Conservation (phyloP, 2,113 vertebrate species). For the Chunga burmeisteri region DNA sequence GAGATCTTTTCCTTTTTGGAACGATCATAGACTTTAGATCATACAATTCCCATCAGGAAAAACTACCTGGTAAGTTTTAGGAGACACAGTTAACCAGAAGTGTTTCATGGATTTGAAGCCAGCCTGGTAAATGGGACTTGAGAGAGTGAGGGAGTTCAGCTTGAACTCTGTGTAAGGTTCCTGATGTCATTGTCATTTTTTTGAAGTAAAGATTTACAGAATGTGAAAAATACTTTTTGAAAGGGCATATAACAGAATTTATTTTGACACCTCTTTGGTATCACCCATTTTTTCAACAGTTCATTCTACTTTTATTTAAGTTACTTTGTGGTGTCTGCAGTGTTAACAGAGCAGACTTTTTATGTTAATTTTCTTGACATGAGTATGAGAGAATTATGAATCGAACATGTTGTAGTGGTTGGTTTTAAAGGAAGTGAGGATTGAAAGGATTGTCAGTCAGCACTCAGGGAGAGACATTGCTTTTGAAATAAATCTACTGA, state of each 20-base stretch:
- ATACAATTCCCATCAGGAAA: background rate
- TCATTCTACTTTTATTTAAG: background rate
- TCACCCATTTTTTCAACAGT: background rate
- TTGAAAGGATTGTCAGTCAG: background rate
- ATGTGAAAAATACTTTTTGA: background rate
- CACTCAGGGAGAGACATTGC: background rate
- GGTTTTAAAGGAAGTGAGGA: background rate
- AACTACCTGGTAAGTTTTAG: background rate
- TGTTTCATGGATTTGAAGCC: background rate
- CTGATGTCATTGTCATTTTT: background rate
- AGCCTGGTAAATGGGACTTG: background rate
- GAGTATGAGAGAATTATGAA: background rate
- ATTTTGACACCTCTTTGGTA: background rate
- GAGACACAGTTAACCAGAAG: background rate
- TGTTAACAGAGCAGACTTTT: background rate
- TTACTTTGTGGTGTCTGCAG: background rate
- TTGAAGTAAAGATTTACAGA: background rate
- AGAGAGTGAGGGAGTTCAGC: background rate
- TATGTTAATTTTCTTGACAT: background rate
- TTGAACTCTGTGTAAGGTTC: background rate
- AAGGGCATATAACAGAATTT: background rate
- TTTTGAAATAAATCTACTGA: background rate
- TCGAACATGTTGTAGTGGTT: fast-evolving
- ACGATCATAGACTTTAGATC: background rate
- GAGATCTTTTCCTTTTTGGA: background rate